Conservation (phyloP, 1,140 invertebrate genomes). For the Rhizoglyphus robini region DNA sequence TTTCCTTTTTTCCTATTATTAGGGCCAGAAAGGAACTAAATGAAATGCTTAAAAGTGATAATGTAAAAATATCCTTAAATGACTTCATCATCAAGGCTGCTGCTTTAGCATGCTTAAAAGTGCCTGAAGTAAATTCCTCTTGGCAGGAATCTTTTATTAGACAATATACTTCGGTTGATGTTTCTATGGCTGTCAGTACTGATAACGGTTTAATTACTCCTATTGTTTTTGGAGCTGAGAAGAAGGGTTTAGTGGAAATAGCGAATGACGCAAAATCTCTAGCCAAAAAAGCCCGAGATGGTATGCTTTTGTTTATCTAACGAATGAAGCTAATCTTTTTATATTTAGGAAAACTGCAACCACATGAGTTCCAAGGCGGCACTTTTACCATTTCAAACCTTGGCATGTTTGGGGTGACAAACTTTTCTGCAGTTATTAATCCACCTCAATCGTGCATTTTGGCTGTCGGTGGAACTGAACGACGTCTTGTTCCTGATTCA, state of each 20-base stretch:
- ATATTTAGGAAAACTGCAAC: constrained; percentile 56
- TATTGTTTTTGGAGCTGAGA: constrained; percentile 83
- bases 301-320: constrained; percentile 30
- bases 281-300: constrained; percentile 76
- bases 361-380: constrained; percentile 85
- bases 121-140: constrained; percentile 86
- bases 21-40: constrained; percentile 56
- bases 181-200: constrained; percentile 92
- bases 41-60: constrained; percentile 61
- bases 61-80: constrained; percentile 79
- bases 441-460: constrained; percentile 54
- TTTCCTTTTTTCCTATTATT: constrained; percentile 22
- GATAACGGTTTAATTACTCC: constrained; percentile 91
- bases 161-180: constrained; percentile 85
- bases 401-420: constrained; percentile 85
- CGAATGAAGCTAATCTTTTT: background rate
- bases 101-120: constrained; percentile 73
- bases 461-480: constrained; percentile 46
- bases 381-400: constrained; percentile 84
- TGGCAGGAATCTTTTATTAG: constrained; percentile 91
- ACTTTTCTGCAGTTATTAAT: constrained; percentile 53
- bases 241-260: constrained; percentile 67
- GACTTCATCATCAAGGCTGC: constrained; percentile 95
- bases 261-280: constrained; percentile 67
- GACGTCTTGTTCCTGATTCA: constrained; percentile 38